Evolutionary conservation across 2,797 vertebrate species (phyloP), one percentile per base, ranked within the genome.

Genomic region (Enteromius treurensis): DNA sequence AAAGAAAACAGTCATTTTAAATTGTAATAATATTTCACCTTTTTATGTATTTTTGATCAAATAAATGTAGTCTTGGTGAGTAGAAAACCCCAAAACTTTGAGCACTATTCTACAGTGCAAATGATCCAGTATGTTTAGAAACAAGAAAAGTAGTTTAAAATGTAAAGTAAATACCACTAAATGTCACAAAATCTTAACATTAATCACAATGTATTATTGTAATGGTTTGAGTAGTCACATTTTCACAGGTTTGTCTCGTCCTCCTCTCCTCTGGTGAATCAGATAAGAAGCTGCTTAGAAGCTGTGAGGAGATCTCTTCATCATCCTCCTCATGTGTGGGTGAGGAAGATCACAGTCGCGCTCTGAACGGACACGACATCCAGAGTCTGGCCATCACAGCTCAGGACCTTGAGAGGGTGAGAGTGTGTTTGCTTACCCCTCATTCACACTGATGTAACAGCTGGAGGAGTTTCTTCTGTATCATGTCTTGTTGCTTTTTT

Each of bases 401-500:
- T 29, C 92, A 92, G 49, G 92, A 95, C 69, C 87, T 95, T 75
- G 77, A 92, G 77, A 95, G 95, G 92, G 96, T 97, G 86, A 10
- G 60, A 7, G 58, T 23, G 53, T n/a, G 9, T 58, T n/a, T 23
- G 53, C 29, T 14, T 14, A 15, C 1, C 11, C 11, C 11, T 26
- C 23, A 49, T 51, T 5, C 32, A 51, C 29, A 40, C 42, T n/a
- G 10, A 26, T 49, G 68, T 3, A 58, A 26, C 15, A 34, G 3
- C 7, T 37, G 17, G 32, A 5, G 19, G 3, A 10, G 17, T 19
- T 9, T 34, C 32, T 65, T 34, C 17, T 67, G 17, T 37, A 8
- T 65, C 37, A 40, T 29, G 26, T 70, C 23, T 53, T 4, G 49
- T 8, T 45, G 0, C 3, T 6, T 58, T 0, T 68, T 19, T 58